These are phyloP conservation scores for Leptodactylus fallax DNA, from an alignment of 2,797 vertebrate genomes.

Conservation along the genomic window DNA sequence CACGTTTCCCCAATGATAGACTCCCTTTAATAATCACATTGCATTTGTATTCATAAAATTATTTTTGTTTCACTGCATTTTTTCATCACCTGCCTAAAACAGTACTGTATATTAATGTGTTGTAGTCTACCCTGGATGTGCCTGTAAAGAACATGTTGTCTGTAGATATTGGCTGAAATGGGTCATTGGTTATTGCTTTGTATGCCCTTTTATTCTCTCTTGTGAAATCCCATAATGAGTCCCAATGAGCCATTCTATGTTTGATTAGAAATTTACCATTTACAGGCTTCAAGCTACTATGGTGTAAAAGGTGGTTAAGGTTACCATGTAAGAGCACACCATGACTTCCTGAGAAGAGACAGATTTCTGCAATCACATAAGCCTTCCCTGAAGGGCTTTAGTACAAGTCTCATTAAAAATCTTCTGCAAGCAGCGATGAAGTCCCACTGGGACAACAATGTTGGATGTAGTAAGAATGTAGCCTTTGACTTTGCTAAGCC, in stretches of 20 bases:
- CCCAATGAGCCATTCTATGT: neutral
- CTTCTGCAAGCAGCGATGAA: neutral
- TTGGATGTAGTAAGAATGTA: neutral
- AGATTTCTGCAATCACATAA: neutral
- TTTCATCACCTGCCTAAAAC: no score
- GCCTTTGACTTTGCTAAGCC: constrained; percentile 20
- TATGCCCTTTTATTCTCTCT: neutral
- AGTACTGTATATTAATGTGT: no score
- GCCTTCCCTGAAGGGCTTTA: constrained; percentile 34
- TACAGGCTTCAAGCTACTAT: neutral
- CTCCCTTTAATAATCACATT: no score
- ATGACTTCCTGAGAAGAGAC: neutral
- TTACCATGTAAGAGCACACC: neutral
- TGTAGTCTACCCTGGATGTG: neutral
- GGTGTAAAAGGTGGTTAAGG: neutral
- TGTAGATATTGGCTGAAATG: neutral
- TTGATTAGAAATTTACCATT: constrained; percentile 17
- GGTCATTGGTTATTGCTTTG: constrained; percentile 18
- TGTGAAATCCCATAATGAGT: constrained; percentile 24
- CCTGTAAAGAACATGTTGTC: neutral
- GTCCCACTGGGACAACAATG: neutral
- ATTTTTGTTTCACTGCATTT: no score
- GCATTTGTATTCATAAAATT: no score
- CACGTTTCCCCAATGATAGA: no score
- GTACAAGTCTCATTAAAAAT: constrained; percentile 36